phyloP scores from a whole-genome alignment of 2,888 invertebrate species.

The Pyrgus malvae region DNA sequence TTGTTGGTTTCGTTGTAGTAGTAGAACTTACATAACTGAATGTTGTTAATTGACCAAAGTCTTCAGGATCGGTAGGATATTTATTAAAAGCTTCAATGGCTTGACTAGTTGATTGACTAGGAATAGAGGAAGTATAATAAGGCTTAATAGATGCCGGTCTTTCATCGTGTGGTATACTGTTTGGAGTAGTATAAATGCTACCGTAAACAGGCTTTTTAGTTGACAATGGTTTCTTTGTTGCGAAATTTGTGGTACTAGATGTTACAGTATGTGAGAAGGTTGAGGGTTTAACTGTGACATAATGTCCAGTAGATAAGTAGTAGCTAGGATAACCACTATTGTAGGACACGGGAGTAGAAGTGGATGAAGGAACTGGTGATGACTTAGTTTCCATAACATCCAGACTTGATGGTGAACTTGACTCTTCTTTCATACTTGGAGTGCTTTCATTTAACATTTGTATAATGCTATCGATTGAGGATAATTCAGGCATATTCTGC shows the following conservation, averaged over 20 bases:
- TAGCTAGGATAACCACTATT: conserved; percentile 58
- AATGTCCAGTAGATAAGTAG: conserved; percentile 64
- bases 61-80: conserved; percentile 68
- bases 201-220: conserved; percentile 52
- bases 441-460: conserved; percentile 83
- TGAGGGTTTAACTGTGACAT: conserved; percentile 66
- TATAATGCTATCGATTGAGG: conserved; percentile 81
- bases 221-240: conserved; percentile 47
- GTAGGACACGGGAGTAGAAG: conserved; percentile 52
- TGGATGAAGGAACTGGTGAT: conserved; percentile 56
- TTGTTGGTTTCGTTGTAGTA: conserved; percentile 54
- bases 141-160: conserved; percentile 49
- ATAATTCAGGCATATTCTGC: conserved; percentile 65
- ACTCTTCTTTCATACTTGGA: conserved; percentile 62
- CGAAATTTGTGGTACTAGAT: conserved; percentile 39
- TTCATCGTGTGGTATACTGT: conserved; percentile 52
- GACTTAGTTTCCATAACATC: conserved; percentile 65
- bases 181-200: conserved; percentile 56
- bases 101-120: conserved; percentile 72
- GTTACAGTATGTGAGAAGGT: conserved; percentile 33
- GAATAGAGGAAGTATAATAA: conserved; percentile 58
- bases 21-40: conserved; percentile 68
- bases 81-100: conserved; percentile 70
- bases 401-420: conserved; percentile 54
- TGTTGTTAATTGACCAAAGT: conserved; percentile 66